Conservation (phyloP, 2,797 vertebrate species). For the Iguana delicatissima region DNA sequence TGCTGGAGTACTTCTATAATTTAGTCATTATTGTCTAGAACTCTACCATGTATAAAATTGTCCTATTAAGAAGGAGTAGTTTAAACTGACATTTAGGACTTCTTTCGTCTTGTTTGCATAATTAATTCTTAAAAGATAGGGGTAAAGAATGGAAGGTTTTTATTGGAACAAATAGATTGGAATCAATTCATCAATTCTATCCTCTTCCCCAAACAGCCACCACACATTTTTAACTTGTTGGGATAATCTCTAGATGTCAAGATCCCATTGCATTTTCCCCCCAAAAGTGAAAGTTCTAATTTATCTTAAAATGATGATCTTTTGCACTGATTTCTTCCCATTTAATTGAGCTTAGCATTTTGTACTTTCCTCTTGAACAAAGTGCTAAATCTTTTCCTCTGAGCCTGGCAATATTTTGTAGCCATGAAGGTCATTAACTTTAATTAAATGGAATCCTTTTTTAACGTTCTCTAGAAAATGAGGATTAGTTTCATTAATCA, state of each 20-base stretch:
- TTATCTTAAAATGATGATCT: constrained; percentile 39
- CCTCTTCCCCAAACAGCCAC: not conserved
- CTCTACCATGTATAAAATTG: constrained; percentile 58
- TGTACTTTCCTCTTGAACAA: constrained; percentile 49
- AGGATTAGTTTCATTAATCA: constrained; percentile 73
- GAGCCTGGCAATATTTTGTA: constrained; percentile 69
- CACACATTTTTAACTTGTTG: constrained; percentile 10
- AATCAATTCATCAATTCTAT: constrained; percentile 61
- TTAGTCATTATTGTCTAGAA: constrained; percentile 69
- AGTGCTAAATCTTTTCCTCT: constrained; percentile 67
- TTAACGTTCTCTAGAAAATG: constrained; percentile 72
- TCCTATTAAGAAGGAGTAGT: constrained; percentile 39
- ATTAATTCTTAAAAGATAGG: constrained; percentile 49
- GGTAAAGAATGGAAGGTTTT: constrained; percentile 44
- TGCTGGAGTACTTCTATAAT: constrained; percentile 70
- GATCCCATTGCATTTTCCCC: constrained; percentile 29
- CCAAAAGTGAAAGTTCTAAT: constrained; percentile 42
- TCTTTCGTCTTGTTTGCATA: constrained; percentile 42
- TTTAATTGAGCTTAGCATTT: constrained; percentile 53
- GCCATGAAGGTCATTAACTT: constrained; percentile 78
- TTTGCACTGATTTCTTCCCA: constrained; percentile 37
- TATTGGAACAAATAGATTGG: constrained; percentile 58
- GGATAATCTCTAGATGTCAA: constrained; percentile 25
- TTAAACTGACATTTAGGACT: constrained; percentile 49
- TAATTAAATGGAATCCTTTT: constrained; percentile 74